A percentile compares a stretch with the other conserved stretches of the same genome.
These are phyloP conservation scores for Fragum whitleyi DNA, from an alignment of 2,888 invertebrate species.

Conservation along the genomic window DNA sequence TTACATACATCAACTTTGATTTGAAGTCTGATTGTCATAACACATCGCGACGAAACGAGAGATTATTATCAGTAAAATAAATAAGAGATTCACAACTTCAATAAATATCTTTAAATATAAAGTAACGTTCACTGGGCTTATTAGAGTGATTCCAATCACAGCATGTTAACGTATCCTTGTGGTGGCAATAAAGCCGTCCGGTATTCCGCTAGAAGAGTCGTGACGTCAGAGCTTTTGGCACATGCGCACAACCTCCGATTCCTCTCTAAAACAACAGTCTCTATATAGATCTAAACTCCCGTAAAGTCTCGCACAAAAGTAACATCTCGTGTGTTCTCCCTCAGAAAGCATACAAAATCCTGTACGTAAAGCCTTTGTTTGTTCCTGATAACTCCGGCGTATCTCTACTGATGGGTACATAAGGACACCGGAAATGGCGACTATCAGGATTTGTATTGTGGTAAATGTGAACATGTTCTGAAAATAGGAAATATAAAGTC, in stretches of 20 bases:
- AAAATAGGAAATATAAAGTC: constrained; percentile 26
- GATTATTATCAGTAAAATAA: too few species aligned
- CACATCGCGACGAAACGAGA: too few species aligned
- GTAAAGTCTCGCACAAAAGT: constrained; percentile 59
- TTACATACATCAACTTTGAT: too few species aligned
- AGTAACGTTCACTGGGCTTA: neutral
- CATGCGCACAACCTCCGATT: constrained; percentile 31
- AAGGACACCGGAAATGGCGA: constrained; percentile 49
- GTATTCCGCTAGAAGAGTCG: neutral
- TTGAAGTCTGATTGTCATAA: too few species aligned
- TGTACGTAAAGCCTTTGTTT: constrained; percentile 52
- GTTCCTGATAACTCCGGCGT: constrained; percentile 55
- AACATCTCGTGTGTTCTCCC: constrained; percentile 52
- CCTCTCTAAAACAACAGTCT: constrained; percentile 48
- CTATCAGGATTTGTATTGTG: constrained; percentile 43
- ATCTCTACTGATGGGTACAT: constrained; percentile 56
- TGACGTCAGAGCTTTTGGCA: constrained; percentile 31
- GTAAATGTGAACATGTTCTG: constrained; percentile 53
- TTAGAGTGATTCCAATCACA: neutral
- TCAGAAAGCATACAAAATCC: constrained; percentile 54
- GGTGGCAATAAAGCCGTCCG: neutral
- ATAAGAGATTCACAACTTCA: neutral
- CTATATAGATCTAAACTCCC: constrained; percentile 49
- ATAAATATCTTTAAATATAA: neutral
- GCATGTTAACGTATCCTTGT: neutral